Conservation (phyloP, 2,797 vertebrate species). For the Selene dorsalis region DNA sequence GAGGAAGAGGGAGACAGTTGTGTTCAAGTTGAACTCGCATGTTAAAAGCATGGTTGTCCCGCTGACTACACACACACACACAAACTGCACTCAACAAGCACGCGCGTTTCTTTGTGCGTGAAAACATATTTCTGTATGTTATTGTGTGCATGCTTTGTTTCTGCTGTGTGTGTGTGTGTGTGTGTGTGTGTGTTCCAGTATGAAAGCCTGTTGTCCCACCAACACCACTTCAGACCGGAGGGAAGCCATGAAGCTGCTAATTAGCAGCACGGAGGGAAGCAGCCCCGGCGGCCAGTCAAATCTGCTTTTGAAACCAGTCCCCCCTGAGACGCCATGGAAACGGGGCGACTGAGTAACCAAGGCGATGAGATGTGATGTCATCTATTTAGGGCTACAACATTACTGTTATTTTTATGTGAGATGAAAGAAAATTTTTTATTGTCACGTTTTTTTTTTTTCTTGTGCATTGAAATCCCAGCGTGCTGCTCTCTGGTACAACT, state of each 20-base stretch:
- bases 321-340: conserved; percentile 75
- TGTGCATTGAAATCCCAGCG: conserved; percentile 2
- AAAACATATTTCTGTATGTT: conserved; percentile 23
- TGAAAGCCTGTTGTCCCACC: conserved; percentile 67
- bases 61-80: conserved; percentile 14
- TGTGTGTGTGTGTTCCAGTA: conserved; percentile 33
- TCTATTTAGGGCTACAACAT: conserved; percentile 39
- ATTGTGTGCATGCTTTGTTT: conserved; percentile 12
- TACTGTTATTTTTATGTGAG: conserved; percentile 38
- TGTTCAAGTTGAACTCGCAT: conserved; percentile 31
- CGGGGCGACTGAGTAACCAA: conserved; percentile 56
- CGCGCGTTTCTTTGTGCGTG: background rate
- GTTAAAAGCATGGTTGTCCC: conserved; percentile 38
- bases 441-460: background rate
- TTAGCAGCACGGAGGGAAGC: conserved; percentile 77
- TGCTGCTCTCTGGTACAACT: conserved; percentile 24
- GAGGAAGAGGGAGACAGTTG: conserved; percentile 13
- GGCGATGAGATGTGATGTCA: conserved; percentile 66
- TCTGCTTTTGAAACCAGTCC: conserved; percentile 71
- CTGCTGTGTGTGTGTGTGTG: conserved; percentile 23
- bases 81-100: conserved; percentile 8
- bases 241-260: conserved; percentile 75
- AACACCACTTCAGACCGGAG: conserved; percentile 67
- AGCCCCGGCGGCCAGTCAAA: conserved; percentile 72
- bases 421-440: conserved; percentile 18